phyloP scores from a whole-genome alignment of 1,140 invertebrate genomes.

The Drosophila ironensis region DNA sequence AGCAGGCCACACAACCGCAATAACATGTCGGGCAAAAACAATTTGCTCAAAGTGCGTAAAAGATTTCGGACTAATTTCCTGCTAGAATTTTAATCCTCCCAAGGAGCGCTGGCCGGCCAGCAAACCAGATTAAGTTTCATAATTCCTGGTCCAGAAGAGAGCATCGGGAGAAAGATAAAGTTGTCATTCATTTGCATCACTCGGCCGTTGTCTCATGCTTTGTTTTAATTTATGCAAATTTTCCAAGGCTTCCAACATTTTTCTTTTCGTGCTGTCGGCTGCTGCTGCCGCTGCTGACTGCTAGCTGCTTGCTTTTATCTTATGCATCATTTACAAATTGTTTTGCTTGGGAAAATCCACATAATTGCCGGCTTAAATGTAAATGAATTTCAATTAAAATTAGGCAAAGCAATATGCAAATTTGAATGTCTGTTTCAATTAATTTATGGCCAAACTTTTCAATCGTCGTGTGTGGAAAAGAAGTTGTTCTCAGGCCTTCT shows the following conservation, averaged over 20 bases:
- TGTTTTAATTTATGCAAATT: slow-evolving; percentile 72
- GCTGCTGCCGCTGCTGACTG: background rate
- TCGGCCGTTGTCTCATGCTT: slow-evolving; percentile 4
- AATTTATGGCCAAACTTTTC: slow-evolving; percentile 55
- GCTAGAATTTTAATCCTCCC: slow-evolving; percentile 3
- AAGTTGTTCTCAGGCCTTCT: slow-evolving; percentile 52
- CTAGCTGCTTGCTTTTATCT: slow-evolving; percentile 58
- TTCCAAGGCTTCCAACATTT: slow-evolving; percentile 29
- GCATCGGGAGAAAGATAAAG: slow-evolving; percentile 21
- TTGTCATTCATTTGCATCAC: slow-evolving; percentile 31
- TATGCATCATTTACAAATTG: slow-evolving; percentile 71
- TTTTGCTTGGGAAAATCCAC: slow-evolving; percentile 69
- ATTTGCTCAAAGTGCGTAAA: slow-evolving; percentile 41
- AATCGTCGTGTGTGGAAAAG: too few relatives aligned
- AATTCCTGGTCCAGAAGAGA: slow-evolving; percentile 7
- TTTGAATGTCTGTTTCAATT: slow-evolving; percentile 40
- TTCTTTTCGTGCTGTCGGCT: too few relatives aligned
- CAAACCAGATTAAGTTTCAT: slow-evolving; percentile 41
- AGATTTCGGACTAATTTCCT: slow-evolving; percentile 19
- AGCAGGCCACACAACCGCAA: slow-evolving; percentile 23
- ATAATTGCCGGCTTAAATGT: slow-evolving; percentile 71
- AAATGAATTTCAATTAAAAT: slow-evolving; percentile 77
- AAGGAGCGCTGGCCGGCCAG: background rate
- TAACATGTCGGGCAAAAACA: slow-evolving; percentile 12
- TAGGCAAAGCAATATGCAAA: slow-evolving; percentile 39